Percentiles rank a stretch among this genome's conserved stretches.
Conservation (phyloP, 2,888 invertebrate genomes). For the Allacma fusca region DNA sequence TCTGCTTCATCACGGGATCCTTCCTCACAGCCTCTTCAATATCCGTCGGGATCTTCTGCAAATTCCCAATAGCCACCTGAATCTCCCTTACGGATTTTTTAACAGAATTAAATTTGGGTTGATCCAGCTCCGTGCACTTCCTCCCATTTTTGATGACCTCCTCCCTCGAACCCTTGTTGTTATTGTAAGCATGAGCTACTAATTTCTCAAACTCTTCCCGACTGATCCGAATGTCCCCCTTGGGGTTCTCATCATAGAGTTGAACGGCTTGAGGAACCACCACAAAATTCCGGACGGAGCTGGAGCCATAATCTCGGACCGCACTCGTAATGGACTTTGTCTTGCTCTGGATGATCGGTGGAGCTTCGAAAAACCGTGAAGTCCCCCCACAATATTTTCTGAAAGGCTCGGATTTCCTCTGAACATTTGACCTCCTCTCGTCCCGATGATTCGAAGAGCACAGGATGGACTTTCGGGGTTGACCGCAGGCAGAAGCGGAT, state of each 20-base stretch:
- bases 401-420: neutral
- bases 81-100: conserved; percentile 20
- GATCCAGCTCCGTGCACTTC: conserved; percentile 34
- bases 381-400: conserved; percentile 3
- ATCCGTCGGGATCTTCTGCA: conserved; percentile 28
- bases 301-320: conserved; percentile 24
- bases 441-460: neutral
- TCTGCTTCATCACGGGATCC: conserved; percentile 13
- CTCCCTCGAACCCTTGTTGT: neutral
- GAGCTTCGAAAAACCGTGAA: conserved; percentile 18
- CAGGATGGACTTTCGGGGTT: neutral
- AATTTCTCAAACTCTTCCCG: conserved; percentile 34
- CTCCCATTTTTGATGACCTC: too few relatives aligned
- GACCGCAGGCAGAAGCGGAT: neutral
- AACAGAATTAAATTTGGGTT: conserved; percentile 31
- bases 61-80: conserved; percentile 29
- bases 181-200: conserved; percentile 18
- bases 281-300: neutral
- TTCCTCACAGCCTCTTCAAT: conserved; percentile 7
- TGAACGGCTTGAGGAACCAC: conserved; percentile 23
- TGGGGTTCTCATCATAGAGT: conserved; percentile 26
- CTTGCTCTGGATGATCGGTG: conserved; percentile 7
- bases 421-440: neutral
- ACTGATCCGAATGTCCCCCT: conserved; percentile 25
- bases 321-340: neutral